A percentile compares a stretch with the other conserved stretches of the same genome.
phyloP scores from a whole-genome alignment of 2,797 vertebrate genomes.

The Sebastes paucispinis region DNA sequence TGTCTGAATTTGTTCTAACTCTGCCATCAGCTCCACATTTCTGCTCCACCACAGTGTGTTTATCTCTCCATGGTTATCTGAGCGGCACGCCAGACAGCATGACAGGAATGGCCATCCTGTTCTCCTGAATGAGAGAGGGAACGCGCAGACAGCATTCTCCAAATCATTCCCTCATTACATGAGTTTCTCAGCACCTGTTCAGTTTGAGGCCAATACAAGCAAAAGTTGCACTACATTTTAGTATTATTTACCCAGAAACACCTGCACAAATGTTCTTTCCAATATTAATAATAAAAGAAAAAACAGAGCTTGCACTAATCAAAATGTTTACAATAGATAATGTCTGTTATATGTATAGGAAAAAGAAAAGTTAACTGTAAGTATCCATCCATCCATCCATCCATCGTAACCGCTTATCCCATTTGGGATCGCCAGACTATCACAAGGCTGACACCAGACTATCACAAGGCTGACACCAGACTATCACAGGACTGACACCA shows the following conservation, averaged over 20 bases:
- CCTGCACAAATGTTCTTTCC: neutral
- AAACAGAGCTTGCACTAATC: neutral
- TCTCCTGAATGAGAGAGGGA: slow-evolving; percentile 11
- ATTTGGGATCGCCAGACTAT: too few relatives aligned
- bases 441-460: too few relatives aligned
- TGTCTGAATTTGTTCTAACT: neutral
- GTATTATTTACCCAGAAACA: neutral
- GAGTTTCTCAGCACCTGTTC: neutral
- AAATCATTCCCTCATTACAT: neutral
- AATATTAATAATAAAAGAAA: neutral
- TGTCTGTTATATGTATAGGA: too few relatives aligned
- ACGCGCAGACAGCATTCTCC: slow-evolving; percentile 3
- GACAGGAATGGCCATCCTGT: slow-evolving; percentile 19
- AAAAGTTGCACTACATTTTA: neutral
- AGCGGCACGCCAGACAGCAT: slow-evolving; percentile 17
- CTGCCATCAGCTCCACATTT: slow-evolving; percentile 35
- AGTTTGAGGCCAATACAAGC: neutral
- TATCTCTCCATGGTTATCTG: slow-evolving; percentile 33
- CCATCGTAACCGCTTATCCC: too few relatives aligned
- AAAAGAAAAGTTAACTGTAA: neutral
- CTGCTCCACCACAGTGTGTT: slow-evolving; percentile 20
- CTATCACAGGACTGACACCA: too few relatives aligned
- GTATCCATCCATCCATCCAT: neutral
- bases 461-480: too few relatives aligned
- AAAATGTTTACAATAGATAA: neutral